Evolutionary conservation across 2,113 vertebrate species (phyloP).

Genomic region (Phylloscopus whistleri): DNA sequence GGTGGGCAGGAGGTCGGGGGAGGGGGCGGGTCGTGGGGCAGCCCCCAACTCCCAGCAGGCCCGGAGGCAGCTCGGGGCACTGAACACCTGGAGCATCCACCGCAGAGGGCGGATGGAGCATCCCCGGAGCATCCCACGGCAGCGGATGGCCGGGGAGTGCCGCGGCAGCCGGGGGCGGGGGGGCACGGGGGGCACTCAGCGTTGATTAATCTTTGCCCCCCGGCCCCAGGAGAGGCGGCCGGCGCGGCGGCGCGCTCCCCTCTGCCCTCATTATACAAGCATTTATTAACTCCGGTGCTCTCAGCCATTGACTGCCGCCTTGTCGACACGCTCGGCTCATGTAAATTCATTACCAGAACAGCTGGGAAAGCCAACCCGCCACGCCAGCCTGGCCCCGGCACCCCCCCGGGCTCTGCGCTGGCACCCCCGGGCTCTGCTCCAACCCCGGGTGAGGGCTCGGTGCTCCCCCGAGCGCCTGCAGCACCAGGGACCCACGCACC

Average conservation of each 20-base stretch:
- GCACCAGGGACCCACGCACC: fast-evolving
- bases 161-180: background rate
- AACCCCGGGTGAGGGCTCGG: background rate
- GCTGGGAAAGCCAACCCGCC: constrained; percentile 53
- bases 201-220: constrained; percentile 57
- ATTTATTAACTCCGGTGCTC: constrained; percentile 66
- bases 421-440: background rate
- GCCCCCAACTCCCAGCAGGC: background rate
- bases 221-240: constrained; percentile 22
- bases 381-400: background rate
- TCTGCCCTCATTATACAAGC: constrained; percentile 62
- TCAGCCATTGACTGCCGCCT: constrained; percentile 54
- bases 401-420: background rate
- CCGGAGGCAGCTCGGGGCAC: background rate
- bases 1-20: background rate
- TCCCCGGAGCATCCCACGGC: background rate
- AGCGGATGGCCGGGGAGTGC: background rate
- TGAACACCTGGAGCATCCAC: background rate
- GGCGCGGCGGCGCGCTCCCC: background rate
- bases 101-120: background rate
- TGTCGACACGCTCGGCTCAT: constrained; percentile 61
- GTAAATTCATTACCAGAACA: constrained; percentile 70
- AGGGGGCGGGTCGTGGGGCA: background rate
- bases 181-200: background rate
- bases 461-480: background rate